Conservation (phyloP, 1,140 invertebrate genomes). For the Drosophila ananassae region DNA sequence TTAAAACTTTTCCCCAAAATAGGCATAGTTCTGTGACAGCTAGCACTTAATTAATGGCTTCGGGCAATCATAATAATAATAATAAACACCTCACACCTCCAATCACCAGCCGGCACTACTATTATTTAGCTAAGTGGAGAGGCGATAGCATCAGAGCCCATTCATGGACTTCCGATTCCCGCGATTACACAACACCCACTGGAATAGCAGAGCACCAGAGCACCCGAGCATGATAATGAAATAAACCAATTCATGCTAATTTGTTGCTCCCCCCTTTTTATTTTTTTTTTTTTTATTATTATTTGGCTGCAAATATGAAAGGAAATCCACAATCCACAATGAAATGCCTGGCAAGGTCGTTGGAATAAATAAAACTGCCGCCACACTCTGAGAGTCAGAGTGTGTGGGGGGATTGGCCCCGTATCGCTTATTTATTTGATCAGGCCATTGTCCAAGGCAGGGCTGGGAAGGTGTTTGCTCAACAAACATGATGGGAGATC, state of each 20-base stretch:
- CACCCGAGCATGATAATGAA: constrained; percentile 42
- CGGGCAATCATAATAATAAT: background rate
- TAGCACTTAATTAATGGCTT: constrained; percentile 28
- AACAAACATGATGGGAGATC: constrained; percentile 11
- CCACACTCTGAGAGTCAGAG: background rate
- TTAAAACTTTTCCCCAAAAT: background rate
- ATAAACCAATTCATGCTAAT: constrained; percentile 52
- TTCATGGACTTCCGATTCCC: constrained; percentile 58
- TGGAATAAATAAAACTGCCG: constrained; percentile 46
- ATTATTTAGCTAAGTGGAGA: constrained; percentile 33
- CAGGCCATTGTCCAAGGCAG: constrained; percentile 6
- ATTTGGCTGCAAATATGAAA: constrained; percentile 55
- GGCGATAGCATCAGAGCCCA: constrained; percentile 45
- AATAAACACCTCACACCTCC: constrained; percentile 3
- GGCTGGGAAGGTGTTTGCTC: constrained; percentile 15
- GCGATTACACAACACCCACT: constrained; percentile 59
- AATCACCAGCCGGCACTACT: constrained; percentile 23
- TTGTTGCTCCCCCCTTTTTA: constrained; percentile 24
- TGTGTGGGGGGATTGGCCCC: background rate
- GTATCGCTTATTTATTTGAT: constrained; percentile 34
- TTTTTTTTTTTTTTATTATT: background rate
- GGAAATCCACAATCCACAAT: constrained; percentile 54
- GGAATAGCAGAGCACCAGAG: too few relatives aligned
- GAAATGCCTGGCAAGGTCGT: constrained; percentile 56
- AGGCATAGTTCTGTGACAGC: constrained; percentile 11